Conservation (phyloP, 2,888 invertebrate species). For the Osedax fenrisi region DNA sequence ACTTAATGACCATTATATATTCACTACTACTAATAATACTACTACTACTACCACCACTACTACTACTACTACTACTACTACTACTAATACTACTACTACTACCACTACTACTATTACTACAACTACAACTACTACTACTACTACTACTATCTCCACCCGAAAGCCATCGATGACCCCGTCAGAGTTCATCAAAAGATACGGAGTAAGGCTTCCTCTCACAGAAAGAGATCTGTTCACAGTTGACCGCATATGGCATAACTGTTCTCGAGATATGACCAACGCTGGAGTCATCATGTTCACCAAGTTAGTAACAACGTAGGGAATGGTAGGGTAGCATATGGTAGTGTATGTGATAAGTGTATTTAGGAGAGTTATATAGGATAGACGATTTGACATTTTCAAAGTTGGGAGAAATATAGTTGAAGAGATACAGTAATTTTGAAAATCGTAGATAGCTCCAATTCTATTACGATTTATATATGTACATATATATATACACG, state of each 20-base stretch:
- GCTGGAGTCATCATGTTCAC: slow-evolving; percentile 37
- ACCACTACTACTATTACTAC: background rate
- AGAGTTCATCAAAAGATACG: background rate
- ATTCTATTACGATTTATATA: too few relatives aligned
- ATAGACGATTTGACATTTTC: too few relatives aligned
- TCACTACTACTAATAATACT: background rate
- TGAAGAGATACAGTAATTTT: too few relatives aligned
- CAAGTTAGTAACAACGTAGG: background rate
- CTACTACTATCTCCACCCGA: background rate
- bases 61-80: background rate
- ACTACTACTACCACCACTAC: background rate
- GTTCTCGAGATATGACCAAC: slow-evolving; percentile 36
- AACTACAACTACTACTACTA: background rate
- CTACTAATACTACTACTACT: background rate
- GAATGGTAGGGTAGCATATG: too few relatives aligned
- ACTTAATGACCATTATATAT: too few relatives aligned
- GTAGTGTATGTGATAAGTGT: too few relatives aligned
- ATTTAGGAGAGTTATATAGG: too few relatives aligned
- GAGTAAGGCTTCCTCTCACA: slow-evolving; percentile 31
- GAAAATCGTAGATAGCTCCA: too few relatives aligned
- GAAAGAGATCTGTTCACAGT: slow-evolving; percentile 37
- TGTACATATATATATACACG: too few relatives aligned
- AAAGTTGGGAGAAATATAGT: background rate
- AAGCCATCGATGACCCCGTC: background rate
- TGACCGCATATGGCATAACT: slow-evolving; percentile 36